Conservation (phyloP, 2,113 vertebrate genomes). For the Planiliza haematocheilus region DNA sequence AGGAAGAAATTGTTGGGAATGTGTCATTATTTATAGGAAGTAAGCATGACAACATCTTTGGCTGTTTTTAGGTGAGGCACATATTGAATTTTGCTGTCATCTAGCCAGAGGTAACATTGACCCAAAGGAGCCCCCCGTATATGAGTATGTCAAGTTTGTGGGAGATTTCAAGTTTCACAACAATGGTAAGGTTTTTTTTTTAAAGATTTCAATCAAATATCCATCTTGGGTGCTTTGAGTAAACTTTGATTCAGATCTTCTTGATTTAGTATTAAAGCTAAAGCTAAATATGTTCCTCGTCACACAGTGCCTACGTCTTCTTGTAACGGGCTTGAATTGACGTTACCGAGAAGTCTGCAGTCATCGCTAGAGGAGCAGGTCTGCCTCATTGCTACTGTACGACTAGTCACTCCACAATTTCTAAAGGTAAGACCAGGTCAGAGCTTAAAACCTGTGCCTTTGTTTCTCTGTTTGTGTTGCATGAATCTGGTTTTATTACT, state of each 20-base stretch:
- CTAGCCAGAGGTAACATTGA: conserved; percentile 89
- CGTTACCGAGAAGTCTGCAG: conserved; percentile 84
- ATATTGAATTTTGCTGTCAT: conserved; percentile 95
- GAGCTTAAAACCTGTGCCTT: not conserved
- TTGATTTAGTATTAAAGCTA: not conserved
- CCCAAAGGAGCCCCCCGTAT: conserved; percentile 82
- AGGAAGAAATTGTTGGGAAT: not conserved
- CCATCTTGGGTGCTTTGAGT: not conserved
- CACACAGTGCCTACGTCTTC: conserved; percentile 88
- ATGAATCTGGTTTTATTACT: not conserved
- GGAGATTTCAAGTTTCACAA: conserved; percentile 91
- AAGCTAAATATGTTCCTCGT: conserved; percentile 11
- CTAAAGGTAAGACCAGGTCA: conserved; percentile 84
- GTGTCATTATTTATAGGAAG: not conserved
- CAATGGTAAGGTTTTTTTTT: conserved; percentile 83
- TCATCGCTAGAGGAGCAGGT: conserved; percentile 89
- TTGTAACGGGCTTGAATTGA: conserved; percentile 87
- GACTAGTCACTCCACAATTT: conserved; percentile 87
- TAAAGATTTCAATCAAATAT: not conserved
- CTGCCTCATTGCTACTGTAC: conserved; percentile 92
- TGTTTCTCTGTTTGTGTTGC: conserved; percentile 4
- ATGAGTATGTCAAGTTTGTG: conserved; percentile 94
- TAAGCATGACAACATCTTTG: conserved; percentile 26
- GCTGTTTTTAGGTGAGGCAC: conserved; percentile 83
- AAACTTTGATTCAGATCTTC: not conserved